Conservation (phyloP, 1,140 invertebrate genomes). For the Gryllus bimaculatus region DNA sequence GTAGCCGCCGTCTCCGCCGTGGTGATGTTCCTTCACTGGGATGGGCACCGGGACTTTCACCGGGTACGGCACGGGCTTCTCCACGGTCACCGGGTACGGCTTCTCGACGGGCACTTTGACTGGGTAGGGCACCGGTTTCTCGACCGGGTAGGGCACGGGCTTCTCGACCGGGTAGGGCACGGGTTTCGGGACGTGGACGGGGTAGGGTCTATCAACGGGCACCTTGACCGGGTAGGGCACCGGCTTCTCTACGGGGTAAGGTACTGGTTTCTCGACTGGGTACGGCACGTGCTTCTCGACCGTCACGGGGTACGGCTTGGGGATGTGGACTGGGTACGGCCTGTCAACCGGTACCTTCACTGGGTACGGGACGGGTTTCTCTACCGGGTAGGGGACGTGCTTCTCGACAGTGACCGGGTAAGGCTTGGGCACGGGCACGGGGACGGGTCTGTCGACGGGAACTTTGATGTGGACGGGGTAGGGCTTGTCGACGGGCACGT, state of each 20-base stretch:
- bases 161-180: slow-evolving; percentile 15
- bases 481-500: slow-evolving; percentile 16
- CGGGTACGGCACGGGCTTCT: slow-evolving; percentile 13
- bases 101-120: slow-evolving; percentile 18
- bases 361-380: slow-evolving; percentile 21
- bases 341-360: slow-evolving; percentile 20
- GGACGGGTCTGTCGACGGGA: slow-evolving; percentile 23
- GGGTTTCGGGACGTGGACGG: slow-evolving; percentile 17
- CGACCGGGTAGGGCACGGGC: slow-evolving; percentile 17
- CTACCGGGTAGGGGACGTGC: slow-evolving; percentile 22
- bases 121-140: slow-evolving; percentile 16
- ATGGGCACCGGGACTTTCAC: slow-evolving; percentile 14
- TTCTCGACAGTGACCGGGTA: slow-evolving; percentile 17
- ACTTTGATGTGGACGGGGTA: slow-evolving; percentile 28
- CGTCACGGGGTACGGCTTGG: slow-evolving; percentile 14
- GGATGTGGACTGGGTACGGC: slow-evolving; percentile 14
- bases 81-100: slow-evolving; percentile 8
- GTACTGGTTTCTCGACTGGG: slow-evolving; percentile 15
- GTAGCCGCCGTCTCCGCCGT: slow-evolving; percentile 6
- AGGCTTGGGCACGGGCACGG: slow-evolving; percentile 20
- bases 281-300: slow-evolving; percentile 14
- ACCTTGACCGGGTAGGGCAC: slow-evolving; percentile 16
- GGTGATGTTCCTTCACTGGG: background rate
- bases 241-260: slow-evolving; percentile 9
- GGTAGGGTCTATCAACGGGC: slow-evolving; percentile 18